phyloP scores from a whole-genome alignment of 64 coral and sea anemone genomes.

The Cladopsammia gracilis region DNA sequence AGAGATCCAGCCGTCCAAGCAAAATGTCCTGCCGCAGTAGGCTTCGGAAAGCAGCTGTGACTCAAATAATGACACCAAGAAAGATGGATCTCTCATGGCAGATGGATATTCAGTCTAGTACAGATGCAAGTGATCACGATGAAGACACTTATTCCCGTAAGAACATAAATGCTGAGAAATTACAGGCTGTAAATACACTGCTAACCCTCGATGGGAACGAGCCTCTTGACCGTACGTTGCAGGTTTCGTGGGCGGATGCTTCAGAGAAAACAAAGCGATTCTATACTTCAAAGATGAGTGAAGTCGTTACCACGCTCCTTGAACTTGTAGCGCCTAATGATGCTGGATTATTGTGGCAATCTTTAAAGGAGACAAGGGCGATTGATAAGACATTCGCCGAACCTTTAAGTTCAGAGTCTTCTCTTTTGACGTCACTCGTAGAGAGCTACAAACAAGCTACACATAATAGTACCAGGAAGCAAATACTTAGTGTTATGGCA shows the following conservation, averaged over 20 bases:
- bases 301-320: constrained; percentile 36
- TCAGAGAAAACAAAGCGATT: constrained; percentile 44
- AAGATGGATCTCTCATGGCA: constrained; percentile 1
- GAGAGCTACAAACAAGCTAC: constrained; percentile 43
- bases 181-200: constrained; percentile 29
- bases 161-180: constrained; percentile 7
- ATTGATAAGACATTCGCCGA: constrained; percentile 40
- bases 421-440: constrained; percentile 10
- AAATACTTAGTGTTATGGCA: constrained; percentile 40
- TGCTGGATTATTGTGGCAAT: constrained; percentile 19
- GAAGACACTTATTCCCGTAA: background rate
- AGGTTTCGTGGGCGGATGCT: constrained; percentile 1
- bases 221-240: constrained; percentile 7
- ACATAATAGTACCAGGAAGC: constrained; percentile 17
- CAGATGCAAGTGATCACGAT: background rate
- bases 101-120: background rate
- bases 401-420: background rate
- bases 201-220: constrained; percentile 22
- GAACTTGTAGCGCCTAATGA: no score
- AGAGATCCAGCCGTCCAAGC: background rate
- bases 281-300: constrained; percentile 51
- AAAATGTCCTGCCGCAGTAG: constrained; percentile 3
- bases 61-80: constrained; percentile 11
- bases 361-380: constrained; percentile 24
- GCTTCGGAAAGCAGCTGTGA: background rate